Percentiles rank a stretch among this genome's conserved stretches.
Evolutionary conservation across 2,113 vertebrate species (phyloP).

Genomic region (Spea bombifrons): DNA sequence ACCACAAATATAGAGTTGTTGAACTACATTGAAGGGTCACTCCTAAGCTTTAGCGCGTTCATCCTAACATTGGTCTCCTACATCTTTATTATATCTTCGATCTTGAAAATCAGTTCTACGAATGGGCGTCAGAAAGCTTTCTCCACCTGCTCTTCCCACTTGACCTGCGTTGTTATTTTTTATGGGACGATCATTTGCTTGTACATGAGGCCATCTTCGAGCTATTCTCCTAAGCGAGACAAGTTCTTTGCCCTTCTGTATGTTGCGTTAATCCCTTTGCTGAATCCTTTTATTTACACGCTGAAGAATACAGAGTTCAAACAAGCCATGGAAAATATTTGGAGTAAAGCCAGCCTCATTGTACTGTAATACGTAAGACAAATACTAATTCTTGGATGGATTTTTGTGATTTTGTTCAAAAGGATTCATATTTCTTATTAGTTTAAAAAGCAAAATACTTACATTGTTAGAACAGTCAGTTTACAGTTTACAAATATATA

Average conservation of each 20-base stretch:
- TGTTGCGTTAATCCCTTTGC: background rate
- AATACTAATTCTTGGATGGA: too few relatives aligned
- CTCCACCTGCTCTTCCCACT: constrained; percentile 43
- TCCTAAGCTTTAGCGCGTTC: constrained; percentile 45
- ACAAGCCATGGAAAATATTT: background rate
- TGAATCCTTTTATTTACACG: constrained; percentile 16
- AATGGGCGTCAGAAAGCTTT: constrained; percentile 49
- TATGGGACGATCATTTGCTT: constrained; percentile 19
- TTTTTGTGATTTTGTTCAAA: too few relatives aligned
- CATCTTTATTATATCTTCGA: background rate
- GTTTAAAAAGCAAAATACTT: too few relatives aligned
- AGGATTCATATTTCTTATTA: too few relatives aligned
- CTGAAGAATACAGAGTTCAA: constrained; percentile 9
- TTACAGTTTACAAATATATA: too few relatives aligned
- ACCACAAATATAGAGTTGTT: constrained; percentile 22
- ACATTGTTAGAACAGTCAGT: too few relatives aligned
- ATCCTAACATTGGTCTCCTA: constrained; percentile 44
- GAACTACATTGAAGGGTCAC: constrained; percentile 42
- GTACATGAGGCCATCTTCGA: constrained; percentile 5
- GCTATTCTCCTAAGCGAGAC: background rate
- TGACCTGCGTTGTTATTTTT: background rate
- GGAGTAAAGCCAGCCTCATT: too few relatives aligned
- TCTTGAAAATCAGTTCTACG: constrained; percentile 11
- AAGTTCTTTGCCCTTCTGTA: constrained; percentile 17
- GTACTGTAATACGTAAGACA: too few relatives aligned